Percentiles rank a stretch among this genome's conserved stretches.
Conservation (phyloP, 2,797 vertebrate genomes). For the Platalea minor region DNA sequence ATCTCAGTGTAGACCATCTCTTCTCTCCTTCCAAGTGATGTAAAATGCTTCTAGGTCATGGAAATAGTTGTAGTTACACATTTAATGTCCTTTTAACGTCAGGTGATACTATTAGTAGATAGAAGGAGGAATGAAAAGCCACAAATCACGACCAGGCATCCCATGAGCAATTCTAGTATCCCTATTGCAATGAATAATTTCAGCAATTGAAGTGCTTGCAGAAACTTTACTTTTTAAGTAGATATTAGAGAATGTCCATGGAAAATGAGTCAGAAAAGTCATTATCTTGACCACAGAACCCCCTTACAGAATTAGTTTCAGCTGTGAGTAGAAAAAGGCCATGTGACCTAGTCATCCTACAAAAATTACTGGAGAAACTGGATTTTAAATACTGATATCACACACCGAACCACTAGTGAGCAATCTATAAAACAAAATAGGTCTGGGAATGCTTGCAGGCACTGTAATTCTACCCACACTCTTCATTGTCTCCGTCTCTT, state of each 20-base stretch:
- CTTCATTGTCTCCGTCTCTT: slow-evolving; percentile 2
- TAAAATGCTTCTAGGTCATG: background rate
- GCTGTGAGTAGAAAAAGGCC: background rate
- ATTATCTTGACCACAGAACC: background rate
- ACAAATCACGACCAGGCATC: background rate
- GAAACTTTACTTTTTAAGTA: background rate
- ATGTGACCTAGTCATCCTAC: background rate
- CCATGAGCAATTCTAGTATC: background rate
- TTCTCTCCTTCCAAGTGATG: background rate
- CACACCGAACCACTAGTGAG: background rate
- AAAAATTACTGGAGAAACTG: background rate
- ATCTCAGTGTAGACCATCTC: background rate
- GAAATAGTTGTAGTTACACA: background rate
- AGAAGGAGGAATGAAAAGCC: background rate
- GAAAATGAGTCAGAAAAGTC: slow-evolving; percentile 18
- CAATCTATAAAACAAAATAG: slow-evolving; percentile 14
- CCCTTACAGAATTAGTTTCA: background rate
- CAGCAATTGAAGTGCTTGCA: background rate
- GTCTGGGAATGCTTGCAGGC: slow-evolving; percentile 4
- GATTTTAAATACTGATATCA: slow-evolving; percentile 6
- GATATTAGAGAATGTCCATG: background rate
- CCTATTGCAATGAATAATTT: background rate
- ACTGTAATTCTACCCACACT: background rate
- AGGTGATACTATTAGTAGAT: background rate
- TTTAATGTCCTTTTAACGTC: background rate